These are phyloP conservation scores for Calidris pugnax DNA, from an alignment of 2,113 vertebrate genomes.

Conservation along the genomic window DNA sequence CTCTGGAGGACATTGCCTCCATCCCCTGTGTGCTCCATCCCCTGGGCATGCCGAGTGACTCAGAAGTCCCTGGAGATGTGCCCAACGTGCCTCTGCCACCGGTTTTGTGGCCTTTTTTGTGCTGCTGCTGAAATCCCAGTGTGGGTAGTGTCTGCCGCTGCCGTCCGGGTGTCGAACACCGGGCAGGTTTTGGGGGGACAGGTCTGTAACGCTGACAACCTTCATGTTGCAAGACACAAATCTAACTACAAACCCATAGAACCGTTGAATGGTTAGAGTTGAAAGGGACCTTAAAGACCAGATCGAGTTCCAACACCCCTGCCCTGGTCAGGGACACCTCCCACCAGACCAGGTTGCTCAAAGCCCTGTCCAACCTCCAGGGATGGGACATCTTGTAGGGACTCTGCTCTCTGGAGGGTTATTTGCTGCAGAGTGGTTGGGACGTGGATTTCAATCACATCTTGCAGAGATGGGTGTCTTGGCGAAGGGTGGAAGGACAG, in stretches of 20 bases:
- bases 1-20: background rate
- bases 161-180: fast-evolving
- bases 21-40: background rate
- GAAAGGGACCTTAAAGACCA: no score
- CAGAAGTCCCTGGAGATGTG: background rate
- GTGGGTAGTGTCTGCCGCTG: background rate
- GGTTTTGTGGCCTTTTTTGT: background rate
- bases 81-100: background rate
- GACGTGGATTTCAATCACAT: fast-evolving
- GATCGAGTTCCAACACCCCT: no score
- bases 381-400: no score
- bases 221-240: background rate
- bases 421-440: fast-evolving
- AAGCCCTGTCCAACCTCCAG: no score
- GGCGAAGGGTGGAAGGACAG: fast-evolving
- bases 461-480: fast-evolving
- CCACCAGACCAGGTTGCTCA: no score
- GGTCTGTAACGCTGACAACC: fast-evolving
- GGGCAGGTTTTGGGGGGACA: fast-evolving
- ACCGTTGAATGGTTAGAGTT: no score
- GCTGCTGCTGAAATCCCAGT: background rate
- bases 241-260: background rate
- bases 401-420: background rate
- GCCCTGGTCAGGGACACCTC: no score
- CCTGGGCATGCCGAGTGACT: background rate